A percentile compares a stretch with the other conserved stretches of the same genome.
Conservation (phyloP, 2,797 vertebrate genomes). For the Melanitta fusca region DNA sequence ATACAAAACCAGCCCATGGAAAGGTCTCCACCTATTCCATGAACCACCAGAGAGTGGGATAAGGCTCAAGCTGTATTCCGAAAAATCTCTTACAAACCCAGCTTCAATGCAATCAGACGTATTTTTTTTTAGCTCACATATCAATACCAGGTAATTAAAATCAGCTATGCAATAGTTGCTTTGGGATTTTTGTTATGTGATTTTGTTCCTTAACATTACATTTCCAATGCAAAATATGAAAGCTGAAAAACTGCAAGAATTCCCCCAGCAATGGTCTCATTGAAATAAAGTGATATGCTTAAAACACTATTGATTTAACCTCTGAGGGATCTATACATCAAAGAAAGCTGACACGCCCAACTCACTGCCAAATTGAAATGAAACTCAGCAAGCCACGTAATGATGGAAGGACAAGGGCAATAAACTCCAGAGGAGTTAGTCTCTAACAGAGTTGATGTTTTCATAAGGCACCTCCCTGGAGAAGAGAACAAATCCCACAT, state of each 20-base stretch:
- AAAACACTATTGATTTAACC: conserved; percentile 52
- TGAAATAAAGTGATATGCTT: neutral
- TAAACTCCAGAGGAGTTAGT: conserved; percentile 8
- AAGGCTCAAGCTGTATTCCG: neutral
- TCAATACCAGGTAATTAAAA: neutral
- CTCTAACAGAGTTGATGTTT: neutral
- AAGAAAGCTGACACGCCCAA: neutral
- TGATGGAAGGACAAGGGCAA: neutral
- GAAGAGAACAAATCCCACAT: neutral
- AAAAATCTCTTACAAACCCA: neutral
- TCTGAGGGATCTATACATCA: conserved; percentile 13
- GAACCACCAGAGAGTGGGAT: neutral
- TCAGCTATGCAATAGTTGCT: neutral
- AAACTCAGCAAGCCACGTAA: conserved; percentile 42
- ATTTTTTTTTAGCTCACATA: neutral
- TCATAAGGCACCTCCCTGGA: neutral
- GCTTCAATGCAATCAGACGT: neutral
- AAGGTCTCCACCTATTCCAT: neutral
- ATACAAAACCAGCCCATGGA: neutral
- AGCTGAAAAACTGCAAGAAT: neutral
- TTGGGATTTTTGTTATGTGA: neutral
- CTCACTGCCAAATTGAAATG: conserved; percentile 40
- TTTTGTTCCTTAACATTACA: neutral
- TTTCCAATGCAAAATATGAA: neutral
- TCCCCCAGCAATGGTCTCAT: neutral